These are phyloP conservation scores for Perizoma flavofasciatum DNA, from an alignment of 2,888 invertebrate genomes.

Conservation along the genomic window DNA sequence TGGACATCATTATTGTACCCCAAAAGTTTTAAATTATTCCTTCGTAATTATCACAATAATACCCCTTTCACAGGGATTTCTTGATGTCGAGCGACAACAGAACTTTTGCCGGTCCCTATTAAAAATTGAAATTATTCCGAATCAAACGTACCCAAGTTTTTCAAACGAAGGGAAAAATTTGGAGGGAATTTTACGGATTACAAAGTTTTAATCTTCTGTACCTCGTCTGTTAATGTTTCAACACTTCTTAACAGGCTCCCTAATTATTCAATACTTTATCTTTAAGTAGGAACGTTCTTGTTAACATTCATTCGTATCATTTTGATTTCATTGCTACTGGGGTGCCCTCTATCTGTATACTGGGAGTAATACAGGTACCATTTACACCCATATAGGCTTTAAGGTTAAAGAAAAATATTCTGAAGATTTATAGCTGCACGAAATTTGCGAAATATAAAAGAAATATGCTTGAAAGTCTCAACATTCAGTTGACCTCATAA, in stretches of 20 bases:
- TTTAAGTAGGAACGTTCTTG: not conserved
- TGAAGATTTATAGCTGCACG: too few relatives aligned
- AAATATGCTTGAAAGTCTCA: too few relatives aligned
- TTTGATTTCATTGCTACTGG: not conserved
- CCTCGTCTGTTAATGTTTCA: conserved; percentile 8
- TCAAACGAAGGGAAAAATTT: conserved; percentile 17
- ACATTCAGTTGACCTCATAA: too few relatives aligned
- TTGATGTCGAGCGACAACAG: conserved; percentile 47
- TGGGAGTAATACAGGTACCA: too few relatives aligned
- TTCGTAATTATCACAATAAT: conserved; percentile 63
- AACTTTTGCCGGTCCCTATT: conserved; percentile 41
- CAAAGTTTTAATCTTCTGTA: conserved; percentile 24
- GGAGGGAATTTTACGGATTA: conserved; percentile 19
- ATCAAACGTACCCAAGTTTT: conserved; percentile 26
- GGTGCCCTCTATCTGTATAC: too few relatives aligned
- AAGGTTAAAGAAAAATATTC: too few relatives aligned
- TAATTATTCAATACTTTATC: conserved; percentile 9
- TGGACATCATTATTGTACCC: conserved; percentile 31
- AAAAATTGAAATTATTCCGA: conserved; percentile 36
- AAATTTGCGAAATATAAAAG: too few relatives aligned
- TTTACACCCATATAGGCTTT: too few relatives aligned
- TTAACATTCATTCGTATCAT: not conserved
- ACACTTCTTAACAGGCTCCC: conserved; percentile 9
- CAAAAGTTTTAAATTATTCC: conserved; percentile 40
- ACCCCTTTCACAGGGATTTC: conserved; percentile 48